Percentiles rank a stretch among this genome's conserved stretches.
phyloP scores from a whole-genome alignment of 2,113 vertebrate species.

The Bubo blakistoni region DNA sequence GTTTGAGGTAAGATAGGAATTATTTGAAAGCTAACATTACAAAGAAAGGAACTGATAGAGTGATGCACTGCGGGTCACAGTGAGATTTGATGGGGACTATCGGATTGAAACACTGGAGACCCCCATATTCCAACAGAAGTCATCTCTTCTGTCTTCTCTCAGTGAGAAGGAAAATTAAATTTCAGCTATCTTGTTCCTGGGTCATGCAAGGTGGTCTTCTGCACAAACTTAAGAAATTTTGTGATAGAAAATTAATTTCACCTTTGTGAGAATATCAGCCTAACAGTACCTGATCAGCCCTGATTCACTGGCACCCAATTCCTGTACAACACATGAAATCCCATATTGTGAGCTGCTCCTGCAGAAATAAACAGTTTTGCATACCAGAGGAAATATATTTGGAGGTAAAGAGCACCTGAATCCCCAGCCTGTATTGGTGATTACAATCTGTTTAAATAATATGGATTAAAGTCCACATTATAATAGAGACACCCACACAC shows the following conservation, averaged over 20 bases:
- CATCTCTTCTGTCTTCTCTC: background rate
- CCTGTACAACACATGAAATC: background rate
- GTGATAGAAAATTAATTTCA: background rate
- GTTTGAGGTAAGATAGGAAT: background rate
- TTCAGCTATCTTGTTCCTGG: background rate
- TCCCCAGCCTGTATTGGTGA: background rate
- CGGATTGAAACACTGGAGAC: background rate
- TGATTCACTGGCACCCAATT: background rate
- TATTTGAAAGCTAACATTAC: background rate
- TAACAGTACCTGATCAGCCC: background rate
- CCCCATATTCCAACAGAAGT: background rate
- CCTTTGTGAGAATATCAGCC: background rate
- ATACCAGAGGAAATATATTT: background rate
- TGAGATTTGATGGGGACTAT: background rate
- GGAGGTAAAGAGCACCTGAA: background rate
- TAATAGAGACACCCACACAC: background rate
- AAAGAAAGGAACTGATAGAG: background rate
- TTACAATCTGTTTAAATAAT: background rate
- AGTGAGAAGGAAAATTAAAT: background rate
- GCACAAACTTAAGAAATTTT: background rate
- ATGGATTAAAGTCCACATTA: background rate
- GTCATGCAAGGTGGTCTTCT: background rate
- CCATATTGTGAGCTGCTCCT: background rate
- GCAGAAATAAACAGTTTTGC: background rate
- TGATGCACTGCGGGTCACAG: background rate